Evolutionary conservation across 2,797 vertebrate species (phyloP).

Genomic region (Trachurus trachurus): DNA sequence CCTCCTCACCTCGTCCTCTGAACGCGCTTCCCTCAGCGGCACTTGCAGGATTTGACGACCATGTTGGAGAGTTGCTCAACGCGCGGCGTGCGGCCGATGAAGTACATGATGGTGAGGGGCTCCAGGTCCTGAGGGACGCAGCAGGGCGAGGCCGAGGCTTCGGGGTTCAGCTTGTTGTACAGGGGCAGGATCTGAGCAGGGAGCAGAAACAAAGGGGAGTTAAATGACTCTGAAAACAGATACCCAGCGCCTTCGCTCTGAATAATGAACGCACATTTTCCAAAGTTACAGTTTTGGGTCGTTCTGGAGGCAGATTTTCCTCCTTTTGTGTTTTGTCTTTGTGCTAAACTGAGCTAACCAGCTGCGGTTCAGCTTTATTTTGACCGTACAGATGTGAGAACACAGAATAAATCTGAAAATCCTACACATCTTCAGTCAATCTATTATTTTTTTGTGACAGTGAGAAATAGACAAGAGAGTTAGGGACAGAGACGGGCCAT

Average conservation of each 20-base stretch:
- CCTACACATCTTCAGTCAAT: not conserved
- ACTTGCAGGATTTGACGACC: conserved; percentile 90
- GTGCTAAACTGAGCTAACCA: not conserved
- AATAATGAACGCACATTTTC: not conserved
- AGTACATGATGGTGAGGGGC: conserved; percentile 90
- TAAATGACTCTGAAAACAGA: not conserved
- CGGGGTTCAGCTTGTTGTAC: conserved; percentile 90
- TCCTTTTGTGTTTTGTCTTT: not conserved
- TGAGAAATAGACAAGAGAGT: no score
- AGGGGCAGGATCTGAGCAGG: conserved; percentile 86
- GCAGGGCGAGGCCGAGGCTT: conserved; percentile 88
- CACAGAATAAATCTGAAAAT: conserved; percentile 2
- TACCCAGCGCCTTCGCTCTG: not conserved
- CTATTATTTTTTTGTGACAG: no score
- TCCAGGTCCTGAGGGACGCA: conserved; percentile 90
- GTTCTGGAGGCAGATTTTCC: not conserved
- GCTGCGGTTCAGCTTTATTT: not conserved
- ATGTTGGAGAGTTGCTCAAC: conserved; percentile 91
- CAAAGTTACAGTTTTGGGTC: not conserved
- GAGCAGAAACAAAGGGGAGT: conserved; percentile 7
- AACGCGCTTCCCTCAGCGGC: conserved; percentile 77
- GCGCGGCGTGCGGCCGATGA: conserved; percentile 85
- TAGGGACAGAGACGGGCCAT: no score
- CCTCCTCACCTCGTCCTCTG: conserved; percentile 38
- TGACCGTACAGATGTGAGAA: not conserved